Evolutionary conservation across 2,888 invertebrate species (phyloP), one percentile per base, ranked within the genome.

Genomic region (Eupithecia insigniata): DNA sequence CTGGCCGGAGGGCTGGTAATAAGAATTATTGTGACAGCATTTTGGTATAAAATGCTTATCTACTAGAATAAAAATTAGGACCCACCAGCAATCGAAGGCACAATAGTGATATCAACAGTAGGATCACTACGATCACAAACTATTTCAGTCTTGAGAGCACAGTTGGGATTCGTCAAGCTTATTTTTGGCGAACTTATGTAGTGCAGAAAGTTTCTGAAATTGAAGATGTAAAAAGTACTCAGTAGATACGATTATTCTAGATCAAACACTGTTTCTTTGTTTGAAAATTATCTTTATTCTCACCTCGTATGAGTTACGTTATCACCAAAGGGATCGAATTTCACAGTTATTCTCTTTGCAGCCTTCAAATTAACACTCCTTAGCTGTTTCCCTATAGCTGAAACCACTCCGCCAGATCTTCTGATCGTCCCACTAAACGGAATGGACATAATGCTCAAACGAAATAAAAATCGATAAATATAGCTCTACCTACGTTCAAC

Each of bases 241-340:
- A 16, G 2, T 43, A 43, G 6, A 2, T 28, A 22, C 4, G 39
- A 67, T 39, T 46, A 51, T 68, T 69, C 65, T 30, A 39, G 36
- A 64, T 22, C 12, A 30, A 60, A 18, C 7, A 28, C 14, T 22
- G 8, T 51, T 51, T 51, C 8, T 22, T 22, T 14, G 36, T 14
- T 64, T n/a, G 10, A 22, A 62, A 12, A 26, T 12, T 22, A 5
- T 36, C 6, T 36, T 1, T 30, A 26, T 2, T 36, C 55, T 26
- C 22, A 96, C 96, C 96, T 95, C 81, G 95, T 95, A 78, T 95
- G 95, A 75, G 91, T 93, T 72, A 96, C 96, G 90, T 96, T 96
- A 81, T 96, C 95, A 81, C 96, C 95, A 89, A 98, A 98, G 6
- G 98, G 98, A 92, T 98, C 98, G 85, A 98, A 98, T 90, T 96